Evolutionary conservation across 2,888 invertebrate genomes (phyloP).

Genomic region (Acanthosepion lycidas): DNA sequence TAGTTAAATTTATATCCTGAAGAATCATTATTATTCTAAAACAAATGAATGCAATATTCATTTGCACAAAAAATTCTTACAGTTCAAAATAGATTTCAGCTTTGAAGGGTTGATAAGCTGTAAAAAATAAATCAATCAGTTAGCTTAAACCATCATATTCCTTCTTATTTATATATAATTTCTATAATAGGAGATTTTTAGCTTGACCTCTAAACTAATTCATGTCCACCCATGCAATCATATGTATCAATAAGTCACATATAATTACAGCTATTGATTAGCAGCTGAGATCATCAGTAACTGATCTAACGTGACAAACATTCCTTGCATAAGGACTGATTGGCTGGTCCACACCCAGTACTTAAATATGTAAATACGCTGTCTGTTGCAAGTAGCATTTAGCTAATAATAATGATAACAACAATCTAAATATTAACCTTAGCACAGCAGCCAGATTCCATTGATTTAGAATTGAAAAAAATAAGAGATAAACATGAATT

Average conservation of each 20-base stretch:
- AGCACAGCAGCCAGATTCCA: background rate
- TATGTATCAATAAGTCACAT: background rate
- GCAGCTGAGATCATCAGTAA: background rate
- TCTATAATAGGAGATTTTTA: background rate
- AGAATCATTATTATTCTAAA: too few relatives aligned
- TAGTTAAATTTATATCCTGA: too few relatives aligned
- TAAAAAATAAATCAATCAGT: too few relatives aligned
- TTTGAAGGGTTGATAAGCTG: too few relatives aligned
- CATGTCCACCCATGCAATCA: conserved; percentile 8
- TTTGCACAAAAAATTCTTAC: too few relatives aligned
- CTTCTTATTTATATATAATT: background rate
- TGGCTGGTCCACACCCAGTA: background rate
- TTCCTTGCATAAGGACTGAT: background rate
- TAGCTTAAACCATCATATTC: background rate
- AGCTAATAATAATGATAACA: background rate
- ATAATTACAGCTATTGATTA: background rate
- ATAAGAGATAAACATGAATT: background rate
- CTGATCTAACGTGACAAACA: background rate
- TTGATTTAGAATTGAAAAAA: background rate
- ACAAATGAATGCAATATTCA: too few relatives aligned
- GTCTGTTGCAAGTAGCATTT: background rate
- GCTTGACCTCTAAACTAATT: background rate
- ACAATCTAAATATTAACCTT: background rate
- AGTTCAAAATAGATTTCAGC: background rate
- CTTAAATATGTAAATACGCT: background rate